These are phyloP conservation scores for Nylanderia fulva DNA, from an alignment of 1,140 invertebrate genomes.

Conservation along the genomic window DNA sequence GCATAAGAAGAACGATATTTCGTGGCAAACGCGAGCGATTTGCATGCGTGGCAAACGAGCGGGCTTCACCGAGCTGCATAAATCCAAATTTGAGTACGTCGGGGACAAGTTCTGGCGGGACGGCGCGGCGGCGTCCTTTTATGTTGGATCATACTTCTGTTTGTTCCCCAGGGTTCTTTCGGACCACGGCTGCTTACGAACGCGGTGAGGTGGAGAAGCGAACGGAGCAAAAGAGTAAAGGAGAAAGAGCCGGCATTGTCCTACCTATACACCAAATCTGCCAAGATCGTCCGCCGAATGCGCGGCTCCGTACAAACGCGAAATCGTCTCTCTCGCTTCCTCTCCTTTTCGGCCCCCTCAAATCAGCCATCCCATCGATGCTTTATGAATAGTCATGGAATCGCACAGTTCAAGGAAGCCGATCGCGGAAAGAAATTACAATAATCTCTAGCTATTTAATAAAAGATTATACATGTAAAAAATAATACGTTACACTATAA, in stretches of 20 bases:
- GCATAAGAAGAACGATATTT: slow-evolving; percentile 32
- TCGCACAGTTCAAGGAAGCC: slow-evolving; percentile 7
- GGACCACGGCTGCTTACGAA: slow-evolving; percentile 62
- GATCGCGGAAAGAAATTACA: not conserved
- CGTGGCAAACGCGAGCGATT: slow-evolving; percentile 52
- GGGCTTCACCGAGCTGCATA: slow-evolving; percentile 69
- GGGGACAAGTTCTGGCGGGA: slow-evolving; percentile 33
- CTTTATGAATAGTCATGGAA: slow-evolving; percentile 71
- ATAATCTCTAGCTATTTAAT: not conserved
- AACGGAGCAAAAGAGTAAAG: slow-evolving; percentile 58
- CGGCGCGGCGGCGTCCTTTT: slow-evolving; percentile 75
- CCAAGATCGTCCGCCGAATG: slow-evolving; percentile 70
- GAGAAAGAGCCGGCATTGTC: slow-evolving; percentile 76
- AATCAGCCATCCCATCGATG: slow-evolving; percentile 50
- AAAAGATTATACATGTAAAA: not conserved
- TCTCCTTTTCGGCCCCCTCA: slow-evolving; percentile 13
- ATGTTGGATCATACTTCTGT: slow-evolving; percentile 79
- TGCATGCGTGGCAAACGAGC: slow-evolving; percentile 77
- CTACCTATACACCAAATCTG: slow-evolving; percentile 74
- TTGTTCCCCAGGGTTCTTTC: slow-evolving; percentile 69
- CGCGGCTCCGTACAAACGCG: slow-evolving; percentile 66
- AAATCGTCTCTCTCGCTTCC: slow-evolving; percentile 47
- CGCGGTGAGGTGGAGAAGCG: not conserved
- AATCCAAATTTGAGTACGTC: slow-evolving; percentile 77
- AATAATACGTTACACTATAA: not conserved